A percentile compares a stretch with the other conserved stretches of the same genome.
Evolutionary conservation across 2,888 invertebrate genomes (phyloP).

Genomic region (Xestia sexstrigata): DNA sequence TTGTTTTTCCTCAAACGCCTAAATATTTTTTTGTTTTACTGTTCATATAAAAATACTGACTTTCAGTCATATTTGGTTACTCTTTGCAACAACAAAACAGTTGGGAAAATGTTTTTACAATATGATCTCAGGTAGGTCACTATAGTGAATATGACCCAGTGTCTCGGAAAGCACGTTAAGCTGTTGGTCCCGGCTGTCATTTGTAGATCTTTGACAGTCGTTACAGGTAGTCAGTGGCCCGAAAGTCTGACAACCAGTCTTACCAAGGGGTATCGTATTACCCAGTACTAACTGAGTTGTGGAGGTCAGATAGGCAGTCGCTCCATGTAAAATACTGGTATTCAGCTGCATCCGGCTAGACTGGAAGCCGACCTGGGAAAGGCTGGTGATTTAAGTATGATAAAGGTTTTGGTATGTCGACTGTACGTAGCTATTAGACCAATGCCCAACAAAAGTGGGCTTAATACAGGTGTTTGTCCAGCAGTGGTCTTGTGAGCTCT

Average conservation of each 20-base stretch:
- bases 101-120: neutral
- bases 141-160: neutral
- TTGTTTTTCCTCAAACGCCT: neutral
- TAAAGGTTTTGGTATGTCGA: neutral
- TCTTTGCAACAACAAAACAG: neutral
- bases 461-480: conserved; percentile 50
- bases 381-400: neutral
- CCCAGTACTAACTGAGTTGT: neutral
- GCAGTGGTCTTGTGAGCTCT: conserved; percentile 14
- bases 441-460: conserved; percentile 28
- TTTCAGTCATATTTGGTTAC: neutral
- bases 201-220: neutral
- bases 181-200: neutral
- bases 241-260: too few species aligned
- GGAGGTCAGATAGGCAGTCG: neutral
- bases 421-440: neutral
- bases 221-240: neutral
- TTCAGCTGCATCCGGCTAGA: conserved; percentile 6
- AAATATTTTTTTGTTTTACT: neutral
- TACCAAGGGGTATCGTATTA: too few species aligned
- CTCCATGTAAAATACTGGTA: neutral
- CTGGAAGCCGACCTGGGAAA: neutral
- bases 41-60: neutral
- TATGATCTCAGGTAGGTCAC: neutral
- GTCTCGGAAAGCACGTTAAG: neutral